Percentiles rank a stretch among this genome's conserved stretches.
These are phyloP conservation scores for Leptinotarsa haldemani DNA, from an alignment of 2,888 invertebrate genomes.

Conservation along the genomic window DNA sequence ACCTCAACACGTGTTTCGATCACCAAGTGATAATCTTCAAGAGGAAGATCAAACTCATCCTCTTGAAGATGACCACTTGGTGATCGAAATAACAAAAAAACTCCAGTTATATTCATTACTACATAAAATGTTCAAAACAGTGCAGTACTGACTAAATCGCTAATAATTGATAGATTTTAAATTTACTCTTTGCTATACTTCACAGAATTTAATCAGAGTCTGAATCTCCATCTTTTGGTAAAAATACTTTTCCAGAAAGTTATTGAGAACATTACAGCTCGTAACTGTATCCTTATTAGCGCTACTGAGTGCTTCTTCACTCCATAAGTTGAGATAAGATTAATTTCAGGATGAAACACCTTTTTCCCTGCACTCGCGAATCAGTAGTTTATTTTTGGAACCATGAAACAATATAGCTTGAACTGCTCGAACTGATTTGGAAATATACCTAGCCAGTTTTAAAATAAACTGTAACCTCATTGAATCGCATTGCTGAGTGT, in stretches of 20 bases:
- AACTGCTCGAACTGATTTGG: conserved; percentile 49
- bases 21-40: no score
- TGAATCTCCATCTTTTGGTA: no score
- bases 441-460: conserved; percentile 54
- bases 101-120: no score
- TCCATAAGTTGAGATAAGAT: neutral
- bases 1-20: no score
- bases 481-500: conserved; percentile 52
- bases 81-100: no score
- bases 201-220: no score
- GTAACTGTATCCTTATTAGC: neutral
- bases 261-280: no score
- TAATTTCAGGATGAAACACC: conserved; percentile 2
- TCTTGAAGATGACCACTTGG: no score
- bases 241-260: no score
- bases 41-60: no score
- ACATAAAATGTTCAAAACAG: neutral
- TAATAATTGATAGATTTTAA: neutral
- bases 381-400: conserved; percentile 45
- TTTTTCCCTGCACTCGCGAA: conserved; percentile 12
- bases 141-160: neutral
- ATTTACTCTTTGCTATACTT: no score
- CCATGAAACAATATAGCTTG: conserved; percentile 48
- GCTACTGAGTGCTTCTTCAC: neutral
- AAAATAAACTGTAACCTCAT: conserved; percentile 58